Base-by-base conservation (phyloP, 2,888 invertebrate species). In the Hirtodrosophila trivittata region DNA sequence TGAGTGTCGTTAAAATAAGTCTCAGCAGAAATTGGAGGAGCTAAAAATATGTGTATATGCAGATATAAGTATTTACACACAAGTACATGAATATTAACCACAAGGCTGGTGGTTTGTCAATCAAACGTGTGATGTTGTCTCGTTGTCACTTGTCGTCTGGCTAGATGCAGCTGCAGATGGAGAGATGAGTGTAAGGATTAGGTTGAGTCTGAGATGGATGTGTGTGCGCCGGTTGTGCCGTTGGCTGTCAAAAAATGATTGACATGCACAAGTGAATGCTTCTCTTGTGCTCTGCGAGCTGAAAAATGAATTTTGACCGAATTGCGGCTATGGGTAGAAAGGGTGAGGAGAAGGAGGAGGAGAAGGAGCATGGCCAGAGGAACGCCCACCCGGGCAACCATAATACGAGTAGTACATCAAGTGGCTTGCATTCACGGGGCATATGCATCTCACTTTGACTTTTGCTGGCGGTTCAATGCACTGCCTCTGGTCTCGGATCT, bases 251-350 rank as follows among this genome's bases (percentile, higher is more conserved):
- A 63, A 70, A 77, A 66, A 59, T 83, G 80, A 81, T 81, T 81
- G 80, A 80, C 80, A 83, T 69, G 80, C 84, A 81, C 80, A 81
- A 81, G 80, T 86, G 80, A 78, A 74, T 77, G 58, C 65, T 25
- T 12, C 71, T 60, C 45, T 50, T 35, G 21, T 56, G 43, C 32
- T 45, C 32, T 39, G 66, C 45, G 18, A 52, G 62, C 59, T 70
- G 70, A 74, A 74, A 70, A 70, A 63, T 75, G 62, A 58, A 59
- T 75, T 75, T 66, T 75, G 75, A 74, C 75, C 75, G 77, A 77
- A 77, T 58, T 77, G 59, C 47, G 54, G 47, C 43, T 28, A 60
- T 9, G 41, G 39, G 26, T 8, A n/a, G 9, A 33, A 33, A 18
- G 18, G 13, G 14, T 5, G 32, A 8, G 13, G 43, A 39, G 8